Base-by-base conservation (phyloP, 2,888 invertebrate genomes). In the Belgica antarctica region DNA sequence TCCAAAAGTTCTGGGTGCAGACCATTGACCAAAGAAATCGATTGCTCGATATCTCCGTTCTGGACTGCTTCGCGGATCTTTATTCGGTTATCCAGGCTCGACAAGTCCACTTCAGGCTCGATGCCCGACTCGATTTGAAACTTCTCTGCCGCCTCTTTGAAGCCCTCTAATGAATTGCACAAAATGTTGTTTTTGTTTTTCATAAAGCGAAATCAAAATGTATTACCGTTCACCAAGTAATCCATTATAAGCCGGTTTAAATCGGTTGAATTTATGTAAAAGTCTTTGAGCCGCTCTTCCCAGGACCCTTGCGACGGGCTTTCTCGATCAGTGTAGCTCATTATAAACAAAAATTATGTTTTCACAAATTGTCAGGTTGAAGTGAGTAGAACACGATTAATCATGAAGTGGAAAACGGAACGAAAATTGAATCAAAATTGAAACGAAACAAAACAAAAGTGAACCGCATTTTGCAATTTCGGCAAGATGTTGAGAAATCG, bases 241-340 rank as follows among this genome's bases (percentile, higher is more conserved):
- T 98, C 96, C 96, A 98, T 97, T 74, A 98, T 95, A 73, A 98
- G 84, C 80, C 93, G 92, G 81, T 98, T 97, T 92, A 98, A 96
- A 75, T 94, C 93, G 47, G 90, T 88, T 75, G 95, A 85, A 70
- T 93, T 93, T 74, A 95, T 88, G 75, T 92, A 92, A 73, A 88
- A 80, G 72, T 78, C 77, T 71, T 78, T 78, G 70, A 80, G 73
- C 70, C 79, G 77, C 65, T 76, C 73, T 71, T 79, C 72, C 80
- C 80, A 80, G n/a, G n/a, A n/a, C n/a, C n/a, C n/a, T 72, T 80
- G 80, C 68, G 80, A 57, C n/a, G 22, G 12, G 10, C 24, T 68
- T 19, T 68, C 68, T 31, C 34, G 47, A 24, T 68, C 68, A 17
- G 22, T 62, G 34, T 34, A 62, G 0, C n/a, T 24, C 36, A 24